A percentile compares a stretch with the other conserved stretches of the same genome.
Evolutionary conservation across 2,888 invertebrate species (phyloP).

Genomic region (Portevinia maculata): DNA sequence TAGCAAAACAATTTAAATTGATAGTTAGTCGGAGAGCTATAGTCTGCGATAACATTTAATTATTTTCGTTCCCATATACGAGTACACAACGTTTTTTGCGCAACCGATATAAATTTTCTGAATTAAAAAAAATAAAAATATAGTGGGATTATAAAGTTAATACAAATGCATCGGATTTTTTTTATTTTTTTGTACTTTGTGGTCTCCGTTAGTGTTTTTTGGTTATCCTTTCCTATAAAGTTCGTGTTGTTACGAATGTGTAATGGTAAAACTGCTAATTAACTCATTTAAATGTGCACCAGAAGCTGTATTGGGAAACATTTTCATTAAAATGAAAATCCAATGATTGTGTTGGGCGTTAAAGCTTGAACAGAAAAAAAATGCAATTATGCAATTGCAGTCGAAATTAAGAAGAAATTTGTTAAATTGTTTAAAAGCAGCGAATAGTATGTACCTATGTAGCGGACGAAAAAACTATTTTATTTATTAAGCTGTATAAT

Average conservation of each 20-base stretch:
- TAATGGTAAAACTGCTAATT: conserved; percentile 43
- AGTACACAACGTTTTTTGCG: too few species aligned
- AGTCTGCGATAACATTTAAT: conserved; percentile 38
- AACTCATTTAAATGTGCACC: conserved; percentile 29
- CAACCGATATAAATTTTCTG: too few species aligned
- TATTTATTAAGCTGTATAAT: too few species aligned
- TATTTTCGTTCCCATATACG: conserved; percentile 13
- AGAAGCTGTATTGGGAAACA: conserved; percentile 2
- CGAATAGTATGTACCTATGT: too few species aligned
- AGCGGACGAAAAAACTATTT: neutral
- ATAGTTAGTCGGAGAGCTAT: conserved; percentile 18
- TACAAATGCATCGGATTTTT: conserved; percentile 23
- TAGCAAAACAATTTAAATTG: conserved; percentile 36
- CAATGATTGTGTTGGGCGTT: neutral
- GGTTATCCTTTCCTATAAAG: conserved; percentile 17
- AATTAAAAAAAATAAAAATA: too few species aligned
- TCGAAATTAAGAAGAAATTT: conserved; percentile 31
- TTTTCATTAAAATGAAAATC: conserved; percentile 8
- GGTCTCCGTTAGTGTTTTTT: conserved; percentile 28
- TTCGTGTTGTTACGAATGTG: conserved; percentile 13
- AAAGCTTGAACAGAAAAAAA: conserved; percentile 1
- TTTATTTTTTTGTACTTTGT: conserved; percentile 14
- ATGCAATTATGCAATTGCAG: conserved; percentile 47
- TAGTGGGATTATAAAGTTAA: too few species aligned
- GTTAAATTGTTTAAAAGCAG: conserved; percentile 9